Percentiles rank a stretch among this genome's conserved stretches.
Conservation (phyloP, 37 sponge, comb jelly and placozoan species). For the Beroe forskalii region DNA sequence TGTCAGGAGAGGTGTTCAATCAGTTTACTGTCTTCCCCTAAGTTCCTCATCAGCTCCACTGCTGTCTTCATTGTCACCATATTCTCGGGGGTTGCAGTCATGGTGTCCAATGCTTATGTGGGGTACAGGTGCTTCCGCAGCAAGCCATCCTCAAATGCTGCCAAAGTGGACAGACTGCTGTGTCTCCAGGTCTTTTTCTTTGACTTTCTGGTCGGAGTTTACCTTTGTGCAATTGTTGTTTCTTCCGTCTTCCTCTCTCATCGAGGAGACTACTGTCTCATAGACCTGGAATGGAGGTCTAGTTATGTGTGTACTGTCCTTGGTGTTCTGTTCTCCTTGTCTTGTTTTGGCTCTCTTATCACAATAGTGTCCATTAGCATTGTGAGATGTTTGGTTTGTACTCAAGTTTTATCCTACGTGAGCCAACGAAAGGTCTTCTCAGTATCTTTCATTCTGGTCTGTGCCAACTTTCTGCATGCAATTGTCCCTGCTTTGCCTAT, state of each 20-base stretch:
- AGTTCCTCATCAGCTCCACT: background rate
- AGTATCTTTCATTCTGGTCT: background rate
- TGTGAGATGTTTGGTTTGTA: background rate
- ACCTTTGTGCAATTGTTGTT: background rate
- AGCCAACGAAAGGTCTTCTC: background rate
- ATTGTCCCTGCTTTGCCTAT: slow-evolving; percentile 3
- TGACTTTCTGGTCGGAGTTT: slow-evolving; percentile 37
- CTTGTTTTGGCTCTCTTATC: slow-evolving; percentile 25
- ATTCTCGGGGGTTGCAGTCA: background rate
- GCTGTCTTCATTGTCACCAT: background rate
- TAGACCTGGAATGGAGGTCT: slow-evolving; percentile 17
- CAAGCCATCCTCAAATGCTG: background rate
- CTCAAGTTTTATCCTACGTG: background rate
- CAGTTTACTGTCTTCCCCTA: background rate
- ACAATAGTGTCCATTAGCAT: background rate
- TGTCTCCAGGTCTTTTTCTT: background rate
- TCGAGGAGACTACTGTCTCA: background rate
- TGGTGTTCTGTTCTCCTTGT: background rate
- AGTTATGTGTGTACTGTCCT: slow-evolving; percentile 2
- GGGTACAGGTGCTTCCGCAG: background rate
- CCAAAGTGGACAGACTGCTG: background rate
- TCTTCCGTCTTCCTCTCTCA: background rate
- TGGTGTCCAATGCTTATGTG: background rate
- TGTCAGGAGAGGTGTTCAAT: background rate
- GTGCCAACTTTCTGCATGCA: background rate